phyloP scores from a whole-genome alignment of 2,113 vertebrate genomes.

The Cynocephalus volans region DNA sequence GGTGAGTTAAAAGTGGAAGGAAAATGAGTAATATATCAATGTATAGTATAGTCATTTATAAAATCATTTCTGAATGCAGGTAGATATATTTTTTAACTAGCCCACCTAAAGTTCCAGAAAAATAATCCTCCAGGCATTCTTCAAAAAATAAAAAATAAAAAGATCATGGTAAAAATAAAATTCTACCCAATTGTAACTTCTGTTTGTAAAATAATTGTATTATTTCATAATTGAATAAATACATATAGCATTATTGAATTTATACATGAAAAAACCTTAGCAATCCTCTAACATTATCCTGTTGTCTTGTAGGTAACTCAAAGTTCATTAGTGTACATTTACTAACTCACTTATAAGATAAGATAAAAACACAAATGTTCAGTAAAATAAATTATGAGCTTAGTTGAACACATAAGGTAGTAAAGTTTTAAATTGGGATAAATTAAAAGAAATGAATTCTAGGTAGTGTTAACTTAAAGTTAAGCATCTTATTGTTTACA shows the following conservation, averaged over 20 bases:
- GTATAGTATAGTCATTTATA: neutral
- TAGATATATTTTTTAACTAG: neutral
- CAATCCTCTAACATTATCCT: neutral
- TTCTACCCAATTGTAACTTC: neutral
- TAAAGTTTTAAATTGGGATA: neutral
- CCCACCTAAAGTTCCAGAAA: neutral
- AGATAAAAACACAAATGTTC: neutral
- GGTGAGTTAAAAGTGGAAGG: neutral
- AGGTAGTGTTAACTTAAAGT: neutral
- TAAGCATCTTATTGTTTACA: constrained; percentile 9
- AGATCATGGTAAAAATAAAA: neutral
- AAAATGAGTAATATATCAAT: neutral
- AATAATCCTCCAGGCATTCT: neutral
- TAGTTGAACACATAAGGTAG: neutral
- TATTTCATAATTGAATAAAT: neutral
- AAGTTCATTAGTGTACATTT: neutral
- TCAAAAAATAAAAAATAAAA: neutral
- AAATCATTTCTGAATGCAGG: neutral
- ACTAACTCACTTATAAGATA: neutral
- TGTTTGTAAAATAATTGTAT: neutral
- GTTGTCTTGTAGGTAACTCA: neutral
- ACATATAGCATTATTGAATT: neutral
- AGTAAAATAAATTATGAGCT: neutral
- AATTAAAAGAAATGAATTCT: neutral
- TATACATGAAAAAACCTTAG: neutral